Evolutionary conservation across 2,113 vertebrate genomes (phyloP).

Genomic region (Ophiodon elongatus): DNA sequence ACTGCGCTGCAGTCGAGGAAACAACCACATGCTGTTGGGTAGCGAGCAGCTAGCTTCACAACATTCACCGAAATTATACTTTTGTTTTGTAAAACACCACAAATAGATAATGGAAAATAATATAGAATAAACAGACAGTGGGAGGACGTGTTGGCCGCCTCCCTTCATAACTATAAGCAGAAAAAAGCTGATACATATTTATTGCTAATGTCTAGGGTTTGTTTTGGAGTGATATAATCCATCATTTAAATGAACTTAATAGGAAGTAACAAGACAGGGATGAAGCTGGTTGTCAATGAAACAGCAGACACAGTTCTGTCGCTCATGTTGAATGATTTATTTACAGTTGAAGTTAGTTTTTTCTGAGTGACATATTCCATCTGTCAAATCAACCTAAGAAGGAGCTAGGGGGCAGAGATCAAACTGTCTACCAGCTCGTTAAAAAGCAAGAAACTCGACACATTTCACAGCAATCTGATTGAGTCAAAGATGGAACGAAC

Average conservation of each 20-base stretch:
- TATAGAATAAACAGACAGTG: constrained; percentile 8
- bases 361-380: constrained; percentile 3
- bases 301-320: background rate
- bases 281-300: background rate
- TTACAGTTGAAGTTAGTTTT: background rate
- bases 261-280: background rate
- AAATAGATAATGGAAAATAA: constrained; percentile 1
- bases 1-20: background rate
- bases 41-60: background rate
- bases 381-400: constrained; percentile 32
- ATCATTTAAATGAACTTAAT: constrained; percentile 42
- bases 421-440: constrained; percentile 13
- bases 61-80: background rate
- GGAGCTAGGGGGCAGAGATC: constrained; percentile 23
- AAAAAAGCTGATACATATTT: background rate
- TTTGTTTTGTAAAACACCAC: background rate
- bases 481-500: constrained; percentile 7
- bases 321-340: constrained; percentile 5
- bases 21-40: background rate
- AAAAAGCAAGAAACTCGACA: background rate
- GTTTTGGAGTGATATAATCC: constrained; percentile 38
- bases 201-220: background rate
- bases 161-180: background rate
- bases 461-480: constrained; percentile 15
- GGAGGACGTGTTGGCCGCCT: background rate